Evolutionary conservation across 2,113 vertebrate genomes (phyloP), one percentile per base, ranked within the genome.

Genomic region (Alexandromys fortis): DNA sequence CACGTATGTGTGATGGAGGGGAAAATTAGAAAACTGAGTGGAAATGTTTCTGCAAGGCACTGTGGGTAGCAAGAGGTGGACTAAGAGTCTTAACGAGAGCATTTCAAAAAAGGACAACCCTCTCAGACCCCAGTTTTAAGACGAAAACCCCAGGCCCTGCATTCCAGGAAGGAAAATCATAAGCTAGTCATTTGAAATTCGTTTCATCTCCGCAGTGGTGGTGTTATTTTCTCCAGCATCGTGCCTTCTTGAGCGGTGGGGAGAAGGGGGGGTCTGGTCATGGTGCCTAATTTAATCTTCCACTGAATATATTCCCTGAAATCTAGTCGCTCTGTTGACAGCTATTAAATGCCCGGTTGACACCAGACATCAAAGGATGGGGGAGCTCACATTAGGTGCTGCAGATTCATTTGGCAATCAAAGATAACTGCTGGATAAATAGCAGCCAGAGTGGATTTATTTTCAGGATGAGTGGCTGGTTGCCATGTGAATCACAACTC

Each of bases 331-430:
- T 94, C 35, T 17, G 95, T 85, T 92, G 96, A 98, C 72, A 95
- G 83, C 94, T 96, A 94, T 94, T 97, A 98, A 97, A 97, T 0
- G 55, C 95, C 91, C 94, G 89, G 94, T 94, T 93, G 94, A 89
- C 93, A 91, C 49, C 67, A 95, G 75, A 28, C 78, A 94, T 94
- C 89, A 96, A 94, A 91, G 86, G 88, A 91, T 45, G 45, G 28
- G 55, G 73, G 92, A 91, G 89, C 68, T 90, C 70, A 91, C 42
- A 89, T 86, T 49, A 92, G 72, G 38, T 83, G 78, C 86, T 0
- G 0, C 86, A 61, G 89, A 94, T 83, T 93, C 96, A 93, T 92
- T 97, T 96, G 92, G 78, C 86, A 94, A 88, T 95, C 94, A 95
- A 81, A 91, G 91, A 78, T 77, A 96, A 95, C 95, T 85, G 73